Percentiles rank a stretch among this genome's conserved stretches.
Conservation (phyloP, 2,888 invertebrate genomes). For the Phortica okadai region DNA sequence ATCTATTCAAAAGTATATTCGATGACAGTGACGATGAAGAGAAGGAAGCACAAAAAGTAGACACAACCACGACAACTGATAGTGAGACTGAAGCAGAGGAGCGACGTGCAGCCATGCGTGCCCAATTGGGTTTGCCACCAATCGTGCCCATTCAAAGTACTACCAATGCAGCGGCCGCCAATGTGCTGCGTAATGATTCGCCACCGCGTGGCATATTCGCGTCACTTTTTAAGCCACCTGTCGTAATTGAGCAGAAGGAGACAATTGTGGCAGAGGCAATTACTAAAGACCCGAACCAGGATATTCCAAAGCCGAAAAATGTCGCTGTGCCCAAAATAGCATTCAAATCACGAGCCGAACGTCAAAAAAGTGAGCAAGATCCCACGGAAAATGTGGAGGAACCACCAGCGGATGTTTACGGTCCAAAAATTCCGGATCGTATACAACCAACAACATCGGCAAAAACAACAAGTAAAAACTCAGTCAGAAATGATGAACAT, state of each 20-base stretch:
- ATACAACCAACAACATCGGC: conserved; percentile 13
- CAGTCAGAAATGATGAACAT: conserved; percentile 30
- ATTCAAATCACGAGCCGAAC: conserved; percentile 60
- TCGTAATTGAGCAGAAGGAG: conserved; percentile 12
- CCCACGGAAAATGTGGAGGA: conserved; percentile 40
- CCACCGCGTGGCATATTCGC: conserved; percentile 84
- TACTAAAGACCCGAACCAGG: conserved; percentile 3
- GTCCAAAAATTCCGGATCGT: conserved; percentile 62
- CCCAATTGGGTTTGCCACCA: conserved; percentile 46
- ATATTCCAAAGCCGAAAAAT: not conserved
- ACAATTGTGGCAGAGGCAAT: not conserved
- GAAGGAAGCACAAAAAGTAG: conserved; percentile 67
- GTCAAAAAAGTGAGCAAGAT: conserved; percentile 50
- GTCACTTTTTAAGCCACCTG: conserved; percentile 59
- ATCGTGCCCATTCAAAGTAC: conserved; percentile 19
- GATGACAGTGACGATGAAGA: conserved; percentile 85
- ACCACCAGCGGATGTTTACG: conserved; percentile 56
- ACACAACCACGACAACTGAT: conserved; percentile 41
- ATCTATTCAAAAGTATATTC: conserved; percentile 94
- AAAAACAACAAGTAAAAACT: conserved; percentile 7
- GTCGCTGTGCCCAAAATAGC: conserved; percentile 53
- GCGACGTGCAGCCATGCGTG: conserved; percentile 47
- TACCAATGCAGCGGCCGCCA: conserved; percentile 76
- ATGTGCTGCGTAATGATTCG: conserved; percentile 81
- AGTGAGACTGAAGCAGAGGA: conserved; percentile 55